Base-by-base conservation (phyloP, 2,113 vertebrate genomes). In the Thunnus maccoyii region DNA sequence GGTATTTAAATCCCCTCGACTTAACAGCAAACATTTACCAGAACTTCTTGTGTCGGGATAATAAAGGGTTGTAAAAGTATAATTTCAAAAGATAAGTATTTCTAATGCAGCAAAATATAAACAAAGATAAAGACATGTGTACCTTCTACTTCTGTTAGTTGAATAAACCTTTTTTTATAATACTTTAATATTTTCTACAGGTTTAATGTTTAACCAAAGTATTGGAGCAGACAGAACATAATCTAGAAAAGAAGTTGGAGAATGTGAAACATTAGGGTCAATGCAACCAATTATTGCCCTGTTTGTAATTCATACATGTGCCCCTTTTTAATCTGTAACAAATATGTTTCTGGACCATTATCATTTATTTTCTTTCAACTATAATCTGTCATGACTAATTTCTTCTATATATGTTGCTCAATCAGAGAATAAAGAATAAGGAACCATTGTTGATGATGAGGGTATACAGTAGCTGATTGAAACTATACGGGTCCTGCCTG, bases 231-330 rank as follows among this genome's bases (percentile, higher is more conserved):
- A 76, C 13, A 56, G 47, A 72, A 84, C 47, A 76, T 51, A 20
- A 44, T 77, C 52, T 50, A 62, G 46, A n/a, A 60, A 48, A 76
- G 8, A 22, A 56, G 57, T 52, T 22, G 32, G 44, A 75, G 41
- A 75, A 20, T 71, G 41, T 79, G 60, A 22, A 41, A 70, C 62
- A 54, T 58, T 16, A 51, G 48, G 68, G 41, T 79, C 71, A 63
- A 55, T 51, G 57, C 50, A 75, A 69, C 82, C 77, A 89, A 89
- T 80, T 77, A 83, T 85, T 92, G 91, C 90, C 93, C 91, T 83
- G 84, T 83, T 90, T 84, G 54, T 52, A 17, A 85, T 84, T 76
- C 61, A 91, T 94, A 95, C 93, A 93, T 94, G 93, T 95, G 93
- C 94, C 93, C 91, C 91, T 93, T 94, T 94, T 89, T 63, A 52